Conservation (phyloP, 2,888 invertebrate species). For the Tachina lurida region DNA sequence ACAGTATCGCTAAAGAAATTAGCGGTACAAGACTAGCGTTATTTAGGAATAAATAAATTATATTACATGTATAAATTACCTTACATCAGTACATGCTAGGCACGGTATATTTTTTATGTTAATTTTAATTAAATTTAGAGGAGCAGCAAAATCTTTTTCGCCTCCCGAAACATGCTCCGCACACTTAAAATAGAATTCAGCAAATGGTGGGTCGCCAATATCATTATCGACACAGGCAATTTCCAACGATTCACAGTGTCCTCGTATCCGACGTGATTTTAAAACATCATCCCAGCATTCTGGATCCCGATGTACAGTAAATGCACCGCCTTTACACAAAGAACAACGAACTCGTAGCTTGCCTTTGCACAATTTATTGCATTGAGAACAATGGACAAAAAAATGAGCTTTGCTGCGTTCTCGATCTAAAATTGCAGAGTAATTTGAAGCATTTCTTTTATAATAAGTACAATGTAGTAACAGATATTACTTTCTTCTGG, state of each 20-base stretch:
- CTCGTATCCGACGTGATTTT: conserved; percentile 86
- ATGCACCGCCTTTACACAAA: conserved; percentile 89
- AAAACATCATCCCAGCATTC: conserved; percentile 92
- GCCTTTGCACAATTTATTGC: conserved; percentile 87
- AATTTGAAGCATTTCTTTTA: not conserved
- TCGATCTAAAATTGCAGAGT: conserved; percentile 77
- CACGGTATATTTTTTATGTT: conserved; percentile 88
- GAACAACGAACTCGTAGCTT: conserved; percentile 90
- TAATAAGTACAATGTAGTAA: not conserved
- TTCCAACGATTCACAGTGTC: conserved; percentile 87
- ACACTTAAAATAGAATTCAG: conserved; percentile 92
- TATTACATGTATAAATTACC: conserved; percentile 82
- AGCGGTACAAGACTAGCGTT: not conserved
- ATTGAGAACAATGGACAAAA: conserved; percentile 88
- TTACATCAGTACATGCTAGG: conserved; percentile 89
- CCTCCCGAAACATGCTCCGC: conserved; percentile 88
- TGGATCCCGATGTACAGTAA: conserved; percentile 91
- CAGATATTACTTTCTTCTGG: conserved; percentile 82
- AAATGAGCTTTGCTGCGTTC: conserved; percentile 85
- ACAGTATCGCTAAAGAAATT: conserved; percentile 86
- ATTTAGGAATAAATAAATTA: not conserved
- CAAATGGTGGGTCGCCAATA: conserved; percentile 85
- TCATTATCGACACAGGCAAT: conserved; percentile 82
- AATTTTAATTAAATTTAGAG: conserved; percentile 87
- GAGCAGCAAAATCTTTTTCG: conserved; percentile 88